A percentile compares a stretch with the other conserved stretches of the same genome.
Conservation (phyloP, 2,113 vertebrate species). For the Variabilichromis moorii region DNA sequence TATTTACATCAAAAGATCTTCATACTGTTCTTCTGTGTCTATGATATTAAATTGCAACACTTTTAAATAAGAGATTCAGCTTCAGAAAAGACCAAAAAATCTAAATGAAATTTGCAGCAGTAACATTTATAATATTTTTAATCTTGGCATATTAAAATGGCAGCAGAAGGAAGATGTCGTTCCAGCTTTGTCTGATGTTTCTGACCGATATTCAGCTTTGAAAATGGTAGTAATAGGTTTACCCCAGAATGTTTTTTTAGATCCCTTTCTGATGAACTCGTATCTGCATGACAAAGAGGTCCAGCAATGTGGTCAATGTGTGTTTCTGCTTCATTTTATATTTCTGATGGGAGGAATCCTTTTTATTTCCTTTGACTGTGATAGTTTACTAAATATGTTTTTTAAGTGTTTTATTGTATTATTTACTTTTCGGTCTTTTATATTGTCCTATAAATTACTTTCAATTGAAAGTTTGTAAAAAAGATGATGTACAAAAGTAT, state of each 20-base stretch:
- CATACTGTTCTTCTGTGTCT: background rate
- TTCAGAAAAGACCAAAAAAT: background rate
- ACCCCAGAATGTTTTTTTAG: background rate
- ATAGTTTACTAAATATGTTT: background rate
- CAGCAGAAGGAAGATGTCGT: background rate
- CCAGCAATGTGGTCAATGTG: background rate
- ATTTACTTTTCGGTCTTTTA: background rate
- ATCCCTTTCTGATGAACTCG: background rate
- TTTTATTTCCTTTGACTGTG: background rate
- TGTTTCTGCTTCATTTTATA: background rate
- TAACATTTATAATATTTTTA: background rate
- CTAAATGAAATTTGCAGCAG: background rate
- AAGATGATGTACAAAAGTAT: background rate
- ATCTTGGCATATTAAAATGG: background rate
- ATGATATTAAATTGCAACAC: background rate
- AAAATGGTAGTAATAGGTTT: background rate
- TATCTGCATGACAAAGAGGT: background rate
- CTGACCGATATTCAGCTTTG: background rate
- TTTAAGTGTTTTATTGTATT: background rate
- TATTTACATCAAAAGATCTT: background rate
- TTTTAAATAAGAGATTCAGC: background rate
- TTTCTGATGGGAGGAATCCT: background rate
- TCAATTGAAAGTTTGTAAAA: background rate
- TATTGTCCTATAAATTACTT: background rate
- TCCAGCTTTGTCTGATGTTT: background rate